phyloP scores from a whole-genome alignment of 1,140 invertebrate species.

The Conus ventricosus region DNA sequence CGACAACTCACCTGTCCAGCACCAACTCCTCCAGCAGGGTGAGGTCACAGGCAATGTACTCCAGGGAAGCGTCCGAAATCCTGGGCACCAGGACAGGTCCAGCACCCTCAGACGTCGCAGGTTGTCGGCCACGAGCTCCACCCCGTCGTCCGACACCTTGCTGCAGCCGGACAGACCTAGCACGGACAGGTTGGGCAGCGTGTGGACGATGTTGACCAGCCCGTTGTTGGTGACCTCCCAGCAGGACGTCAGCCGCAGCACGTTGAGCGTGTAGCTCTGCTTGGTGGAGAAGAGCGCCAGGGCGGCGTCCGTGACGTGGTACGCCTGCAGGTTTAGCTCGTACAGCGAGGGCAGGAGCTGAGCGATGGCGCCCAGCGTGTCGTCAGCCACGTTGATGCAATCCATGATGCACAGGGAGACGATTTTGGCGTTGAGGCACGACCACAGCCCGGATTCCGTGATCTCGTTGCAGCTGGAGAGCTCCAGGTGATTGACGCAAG shows the following conservation, averaged over 20 bases:
- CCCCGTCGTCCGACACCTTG: conserved; percentile 96
- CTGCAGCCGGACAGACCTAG: conserved; percentile 95
- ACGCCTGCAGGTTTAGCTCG: conserved; percentile 93
- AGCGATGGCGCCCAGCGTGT: conserved; percentile 93
- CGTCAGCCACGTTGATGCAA: conserved; percentile 97
- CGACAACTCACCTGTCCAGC: conserved; percentile 86
- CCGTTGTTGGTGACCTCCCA: conserved; percentile 98
- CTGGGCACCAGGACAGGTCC: conserved; percentile 96
- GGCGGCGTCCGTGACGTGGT: conserved; percentile 96
- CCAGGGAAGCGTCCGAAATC: conserved; percentile 94
- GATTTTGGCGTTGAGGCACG: conserved; percentile 91
- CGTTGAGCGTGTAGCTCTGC: conserved; percentile 89
- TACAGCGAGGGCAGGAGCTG: conserved; percentile 93
- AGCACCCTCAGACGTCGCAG: conserved; percentile 89
- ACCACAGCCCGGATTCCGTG: conserved; percentile 94
- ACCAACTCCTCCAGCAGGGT: conserved; percentile 94
- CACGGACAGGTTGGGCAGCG: conserved; percentile 90
- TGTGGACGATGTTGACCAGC: conserved; percentile 95
- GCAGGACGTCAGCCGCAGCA: conserved; percentile 92
- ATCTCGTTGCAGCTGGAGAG: conserved; percentile 95
- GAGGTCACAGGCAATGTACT: conserved; percentile 97
- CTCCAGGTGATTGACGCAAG: conserved; percentile 87
- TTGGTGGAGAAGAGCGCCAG: conserved; percentile 94
- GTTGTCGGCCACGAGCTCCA: conserved; percentile 96
- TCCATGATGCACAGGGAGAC: conserved; percentile 92